A percentile compares a stretch with the other conserved stretches of the same genome.
Conservation (phyloP, 1,140 invertebrate genomes). For the Proctacanthus coquilletti region DNA sequence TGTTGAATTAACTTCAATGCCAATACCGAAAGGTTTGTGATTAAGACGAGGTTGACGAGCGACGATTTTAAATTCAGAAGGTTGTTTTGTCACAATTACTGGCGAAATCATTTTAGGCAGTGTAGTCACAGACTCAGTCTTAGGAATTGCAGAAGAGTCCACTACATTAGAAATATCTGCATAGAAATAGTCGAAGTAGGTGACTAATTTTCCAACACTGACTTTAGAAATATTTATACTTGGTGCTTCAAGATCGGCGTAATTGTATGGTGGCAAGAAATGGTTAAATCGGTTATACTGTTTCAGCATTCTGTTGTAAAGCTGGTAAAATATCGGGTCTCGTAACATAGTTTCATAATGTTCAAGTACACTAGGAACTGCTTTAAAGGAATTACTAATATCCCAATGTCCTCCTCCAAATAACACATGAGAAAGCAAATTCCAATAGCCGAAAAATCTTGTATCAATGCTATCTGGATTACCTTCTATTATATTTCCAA, state of each 20-base stretch:
- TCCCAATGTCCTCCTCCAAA: slow-evolving; percentile 23
- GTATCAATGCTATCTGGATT: slow-evolving; percentile 47
- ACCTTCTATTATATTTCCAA: slow-evolving; percentile 51
- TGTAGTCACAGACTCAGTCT: no score
- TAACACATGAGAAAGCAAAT: slow-evolving; percentile 32
- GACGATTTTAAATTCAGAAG: no score
- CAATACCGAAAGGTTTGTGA: slow-evolving; percentile 47
- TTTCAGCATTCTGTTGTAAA: slow-evolving; percentile 38
- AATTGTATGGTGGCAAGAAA: slow-evolving; percentile 39
- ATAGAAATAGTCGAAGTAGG: slow-evolving; percentile 55
- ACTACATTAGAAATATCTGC: slow-evolving; percentile 49
- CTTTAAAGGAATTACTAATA: slow-evolving; percentile 14
- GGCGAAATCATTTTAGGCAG: no score
- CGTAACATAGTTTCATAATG: slow-evolving; percentile 41
- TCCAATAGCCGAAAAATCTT: slow-evolving; percentile 39
- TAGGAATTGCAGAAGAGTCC: no score
- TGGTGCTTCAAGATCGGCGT: slow-evolving; percentile 40
- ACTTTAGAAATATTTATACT: slow-evolving; percentile 46
- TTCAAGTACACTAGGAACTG: slow-evolving; percentile 29
- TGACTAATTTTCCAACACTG: slow-evolving; percentile 43
- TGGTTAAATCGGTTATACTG: slow-evolving; percentile 36
- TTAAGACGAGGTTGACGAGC: slow-evolving; percentile 38
- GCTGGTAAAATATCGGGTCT: slow-evolving; percentile 49
- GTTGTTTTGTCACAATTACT: no score
- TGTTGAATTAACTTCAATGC: slow-evolving; percentile 33